Percentiles rank a stretch among this genome's conserved stretches.
Conservation (phyloP, 30 jellyfish, hydroid and myxozoan species). For the Calvadosia cruxmelitensis region DNA sequence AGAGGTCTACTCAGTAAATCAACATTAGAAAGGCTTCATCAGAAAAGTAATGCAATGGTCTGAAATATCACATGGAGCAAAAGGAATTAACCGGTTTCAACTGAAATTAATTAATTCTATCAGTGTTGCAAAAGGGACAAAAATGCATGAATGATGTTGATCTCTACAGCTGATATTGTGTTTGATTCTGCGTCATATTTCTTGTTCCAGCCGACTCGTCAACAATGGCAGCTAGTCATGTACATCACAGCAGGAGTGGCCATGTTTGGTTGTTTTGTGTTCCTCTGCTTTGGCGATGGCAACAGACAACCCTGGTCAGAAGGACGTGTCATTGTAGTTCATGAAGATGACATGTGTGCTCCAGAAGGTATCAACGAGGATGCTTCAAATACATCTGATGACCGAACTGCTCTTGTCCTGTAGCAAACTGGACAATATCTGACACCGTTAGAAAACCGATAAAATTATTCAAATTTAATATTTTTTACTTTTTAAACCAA, state of each 20-base stretch:
- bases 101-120: no score
- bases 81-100: no score
- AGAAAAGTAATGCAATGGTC: no score
- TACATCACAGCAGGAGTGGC: slow-evolving; percentile 42
- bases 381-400: background rate
- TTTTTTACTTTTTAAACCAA: no score
- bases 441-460: background rate
- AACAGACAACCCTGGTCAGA: slow-evolving; percentile 50
- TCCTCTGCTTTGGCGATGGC: slow-evolving; percentile 26
- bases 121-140: no score
- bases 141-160: background rate
- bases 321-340: background rate
- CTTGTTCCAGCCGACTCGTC: slow-evolving; percentile 45
- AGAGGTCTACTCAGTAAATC: no score
- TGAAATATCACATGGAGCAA: no score
- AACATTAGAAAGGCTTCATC: no score
- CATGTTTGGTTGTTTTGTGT: slow-evolving; percentile 33
- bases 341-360: background rate
- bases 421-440: background rate
- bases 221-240: slow-evolving; percentile 53
- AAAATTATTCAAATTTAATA: no score
- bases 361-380: background rate
- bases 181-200: background rate
- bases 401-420: background rate
- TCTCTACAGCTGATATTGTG: background rate